Evolutionary conservation across 2,113 vertebrate species (phyloP).

Genomic region (Corydoras maculifer): DNA sequence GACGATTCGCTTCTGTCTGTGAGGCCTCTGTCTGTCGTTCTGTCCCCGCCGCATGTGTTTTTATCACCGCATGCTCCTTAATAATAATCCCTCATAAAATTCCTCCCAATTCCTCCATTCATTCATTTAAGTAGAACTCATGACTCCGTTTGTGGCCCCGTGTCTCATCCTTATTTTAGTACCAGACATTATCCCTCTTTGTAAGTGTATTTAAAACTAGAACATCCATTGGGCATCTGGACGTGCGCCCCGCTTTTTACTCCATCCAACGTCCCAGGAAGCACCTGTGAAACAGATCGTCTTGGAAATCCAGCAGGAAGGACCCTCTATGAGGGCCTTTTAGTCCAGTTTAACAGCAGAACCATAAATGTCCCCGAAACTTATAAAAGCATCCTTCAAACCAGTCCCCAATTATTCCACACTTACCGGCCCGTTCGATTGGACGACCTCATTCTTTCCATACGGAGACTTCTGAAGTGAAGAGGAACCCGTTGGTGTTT

Average conservation of each 20-base stretch:
- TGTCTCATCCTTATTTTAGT: constrained; percentile 25
- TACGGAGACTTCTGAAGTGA: too few relatives aligned
- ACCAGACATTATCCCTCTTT: constrained; percentile 21
- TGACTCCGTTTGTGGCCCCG: neutral
- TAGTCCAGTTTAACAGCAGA: constrained; percentile 57
- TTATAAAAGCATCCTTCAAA: neutral
- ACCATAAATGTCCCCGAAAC: constrained; percentile 50
- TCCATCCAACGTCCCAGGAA: constrained; percentile 51
- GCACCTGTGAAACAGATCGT: constrained; percentile 64
- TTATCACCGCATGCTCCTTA: constrained; percentile 56
- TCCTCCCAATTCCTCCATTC: constrained; percentile 39
- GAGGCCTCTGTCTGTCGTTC: constrained; percentile 14
- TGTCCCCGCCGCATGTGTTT: constrained; percentile 15
- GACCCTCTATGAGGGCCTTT: constrained; percentile 54
- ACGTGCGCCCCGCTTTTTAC: constrained; percentile 38
- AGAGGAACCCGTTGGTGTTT: too few relatives aligned
- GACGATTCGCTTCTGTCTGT: neutral
- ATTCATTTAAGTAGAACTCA: neutral
- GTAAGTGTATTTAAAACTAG: constrained; percentile 56
- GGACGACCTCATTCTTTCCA: too few relatives aligned
- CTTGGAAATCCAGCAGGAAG: constrained; percentile 46
- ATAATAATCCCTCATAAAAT: constrained; percentile 53
- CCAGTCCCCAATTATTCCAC: neutral
- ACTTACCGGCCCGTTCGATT: too few relatives aligned
- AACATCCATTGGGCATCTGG: constrained; percentile 17